Evolutionary conservation across 2,113 vertebrate genomes (phyloP), one percentile per base, ranked within the genome.

Genomic region (Ginglymostoma cirratum): DNA sequence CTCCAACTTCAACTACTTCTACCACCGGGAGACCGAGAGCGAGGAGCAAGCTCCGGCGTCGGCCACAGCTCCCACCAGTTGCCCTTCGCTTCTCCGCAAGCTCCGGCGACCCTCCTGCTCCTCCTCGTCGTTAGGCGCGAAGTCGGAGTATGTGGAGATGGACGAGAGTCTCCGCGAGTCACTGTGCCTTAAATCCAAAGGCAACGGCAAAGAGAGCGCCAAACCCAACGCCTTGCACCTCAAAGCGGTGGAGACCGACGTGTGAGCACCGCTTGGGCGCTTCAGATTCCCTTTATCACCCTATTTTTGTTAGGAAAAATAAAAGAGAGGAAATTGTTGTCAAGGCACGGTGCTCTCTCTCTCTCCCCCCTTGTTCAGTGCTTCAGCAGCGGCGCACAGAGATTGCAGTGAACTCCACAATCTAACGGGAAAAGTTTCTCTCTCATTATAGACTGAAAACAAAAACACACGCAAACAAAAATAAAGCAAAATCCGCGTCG

Each of bases 1-100:
- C 96, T 99, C 99, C 97, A 99, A 99, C 98, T 99, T 99, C 97
- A 99, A 99, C 97, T 99, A 99, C 98, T 99, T 99, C 97, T 99
- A 99, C 97, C 99, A 99, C 97, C 97, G 99, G 97, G 99, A 99
- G 97, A 99, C 99, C 27, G 99, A 99, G 92, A 99, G 98, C 34
- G 99, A 99, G 65, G 99, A 99, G 78, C 98, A 99, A 97, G 96
- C 98, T 0, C 98, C 98, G 96, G 96, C 55, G 55, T 98, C 96
- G 98, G 98, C 61, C 98, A 99, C 96, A 98, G 55, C 55, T 61
- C 55, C 69, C 99, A 98, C 96, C 98, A 99, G 96, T 98, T 99
- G 99, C 96, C 99, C 99, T 0, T 99, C 99, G 96, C 98, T 99
- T 96, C 97, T 99, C 96, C 98, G 98, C 98, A 99, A 98, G 97